Evolutionary conservation across 2,888 invertebrate species (phyloP), one percentile per base, ranked within the genome.

Genomic region (Hemistola chrysoprasaria): DNA sequence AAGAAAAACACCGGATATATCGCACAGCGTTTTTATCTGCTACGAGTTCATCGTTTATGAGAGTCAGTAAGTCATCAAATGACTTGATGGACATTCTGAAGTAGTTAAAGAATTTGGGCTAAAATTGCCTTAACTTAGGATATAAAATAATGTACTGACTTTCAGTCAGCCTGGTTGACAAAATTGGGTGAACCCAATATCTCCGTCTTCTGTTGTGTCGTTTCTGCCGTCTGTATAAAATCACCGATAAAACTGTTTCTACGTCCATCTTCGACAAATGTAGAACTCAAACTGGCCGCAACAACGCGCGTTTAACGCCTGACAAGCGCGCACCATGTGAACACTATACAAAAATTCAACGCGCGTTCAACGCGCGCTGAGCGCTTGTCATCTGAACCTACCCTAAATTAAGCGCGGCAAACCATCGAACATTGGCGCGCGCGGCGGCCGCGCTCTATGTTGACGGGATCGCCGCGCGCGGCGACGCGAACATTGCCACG

Each of bases 241-340:
- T 52, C 50, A 55, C 51, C 33, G 50, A 11, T 51, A 54, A 47
- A 49, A 51, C 51, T 47, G 49, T 51, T 50, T 51, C 45, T 46
- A 55, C 40, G 50, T 50, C 39, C 52, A 50, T 52, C 47, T 55
- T 47, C 40, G 42, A 46, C 50, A 48, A 48, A 46, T 43, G 41
- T 40, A 40, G 32, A 11, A 50, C 40, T 39, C 22, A 39, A 34
- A 21, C 28, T 11, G 34, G 40, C 33, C 30, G 45, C 43, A 25
- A 24, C 33, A 44, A 46, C 45, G 49, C 49, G 42, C 45, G 37
- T 42, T 49, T 8, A 50, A 50, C 46, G 45, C 35, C 42, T 40
- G 37, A 35, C 38, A 39, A 46, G 29, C 46, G 40, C 30, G 46
- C 29, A 22, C 11, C 46, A 46, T 42, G 38, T 44, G 24, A 47